Percentiles rank a stretch among this genome's conserved stretches.
These are phyloP conservation scores for Sminthurinus aureus DNA, from an alignment of 2,888 invertebrate genomes.

Conservation along the genomic window DNA sequence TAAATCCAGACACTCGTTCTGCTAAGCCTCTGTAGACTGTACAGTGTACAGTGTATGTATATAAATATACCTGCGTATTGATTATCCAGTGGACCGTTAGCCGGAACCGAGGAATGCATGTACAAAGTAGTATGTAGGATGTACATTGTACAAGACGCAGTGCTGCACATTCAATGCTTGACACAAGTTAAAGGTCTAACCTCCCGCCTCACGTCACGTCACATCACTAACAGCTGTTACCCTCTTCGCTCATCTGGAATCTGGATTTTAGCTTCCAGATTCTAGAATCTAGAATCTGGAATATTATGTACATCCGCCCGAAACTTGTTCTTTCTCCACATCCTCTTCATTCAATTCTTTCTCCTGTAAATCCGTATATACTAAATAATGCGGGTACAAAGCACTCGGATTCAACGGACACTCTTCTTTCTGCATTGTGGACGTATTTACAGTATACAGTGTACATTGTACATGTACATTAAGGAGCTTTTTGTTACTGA, in stretches of 20 bases:
- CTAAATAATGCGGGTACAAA: no score
- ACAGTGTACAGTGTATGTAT: no score
- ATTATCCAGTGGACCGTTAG: not conserved
- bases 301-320: not conserved
- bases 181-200: no score
- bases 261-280: no score
- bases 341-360: not conserved
- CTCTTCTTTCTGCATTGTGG: not conserved
- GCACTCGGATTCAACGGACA: no score
- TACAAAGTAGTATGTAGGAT: no score
- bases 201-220: not conserved
- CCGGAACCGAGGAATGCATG: no score
- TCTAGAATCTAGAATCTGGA: not conserved
- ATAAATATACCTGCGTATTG: not conserved
- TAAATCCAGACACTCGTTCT: no score
- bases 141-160: not conserved
- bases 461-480: not conserved
- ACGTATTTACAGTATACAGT: no score
- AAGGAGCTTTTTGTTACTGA: not conserved
- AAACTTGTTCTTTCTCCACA: not conserved
- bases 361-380: no score
- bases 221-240: slow-evolving; percentile 18
- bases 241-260: not conserved
- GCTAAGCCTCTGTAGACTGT: no score
- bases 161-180: no score